A percentile compares a stretch with the other conserved stretches of the same genome.
Conservation (phyloP, 2,888 invertebrate species). For the Phengaris alcon region DNA sequence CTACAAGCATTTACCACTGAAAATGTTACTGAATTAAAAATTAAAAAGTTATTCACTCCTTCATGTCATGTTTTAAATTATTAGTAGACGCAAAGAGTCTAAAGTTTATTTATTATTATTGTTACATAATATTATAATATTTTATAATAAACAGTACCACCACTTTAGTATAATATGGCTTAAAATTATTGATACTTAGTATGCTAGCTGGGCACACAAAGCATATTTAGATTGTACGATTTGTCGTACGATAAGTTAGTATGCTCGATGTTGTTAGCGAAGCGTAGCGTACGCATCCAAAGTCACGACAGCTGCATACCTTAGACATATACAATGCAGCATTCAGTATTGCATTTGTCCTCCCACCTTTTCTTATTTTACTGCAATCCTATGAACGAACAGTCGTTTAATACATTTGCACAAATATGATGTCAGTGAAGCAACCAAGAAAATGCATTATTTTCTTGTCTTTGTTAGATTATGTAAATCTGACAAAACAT, state of each 20-base stretch:
- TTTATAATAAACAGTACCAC: neutral
- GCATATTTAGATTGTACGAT: constrained; percentile 12
- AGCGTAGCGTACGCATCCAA: constrained; percentile 42
- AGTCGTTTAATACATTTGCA: constrained; percentile 42
- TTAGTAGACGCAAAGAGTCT: neutral
- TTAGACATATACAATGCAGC: constrained; percentile 84
- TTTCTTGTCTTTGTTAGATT: neutral
- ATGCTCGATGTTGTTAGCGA: constrained; percentile 38
- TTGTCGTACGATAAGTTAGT: constrained; percentile 14
- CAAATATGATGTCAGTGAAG: constrained; percentile 16
- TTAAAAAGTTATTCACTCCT: neutral
- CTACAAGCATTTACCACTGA: neutral
- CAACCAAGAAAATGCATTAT: neutral
- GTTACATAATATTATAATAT: neutral
- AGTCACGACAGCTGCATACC: constrained; percentile 71
- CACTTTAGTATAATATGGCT: neutral
- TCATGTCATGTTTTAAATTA: neutral
- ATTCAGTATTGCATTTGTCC: constrained; percentile 82
- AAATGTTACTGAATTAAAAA: neutral
- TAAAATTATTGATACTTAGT: neutral
- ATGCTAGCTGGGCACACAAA: neutral
- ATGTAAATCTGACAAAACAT: neutral
- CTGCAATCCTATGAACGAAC: constrained; percentile 81
- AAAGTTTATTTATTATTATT: too few relatives aligned
- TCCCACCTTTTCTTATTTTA: constrained; percentile 79